A percentile compares a stretch with the other conserved stretches of the same genome.
phyloP scores from a whole-genome alignment of 2,113 vertebrate genomes.

The Tragelaphus scriptus region DNA sequence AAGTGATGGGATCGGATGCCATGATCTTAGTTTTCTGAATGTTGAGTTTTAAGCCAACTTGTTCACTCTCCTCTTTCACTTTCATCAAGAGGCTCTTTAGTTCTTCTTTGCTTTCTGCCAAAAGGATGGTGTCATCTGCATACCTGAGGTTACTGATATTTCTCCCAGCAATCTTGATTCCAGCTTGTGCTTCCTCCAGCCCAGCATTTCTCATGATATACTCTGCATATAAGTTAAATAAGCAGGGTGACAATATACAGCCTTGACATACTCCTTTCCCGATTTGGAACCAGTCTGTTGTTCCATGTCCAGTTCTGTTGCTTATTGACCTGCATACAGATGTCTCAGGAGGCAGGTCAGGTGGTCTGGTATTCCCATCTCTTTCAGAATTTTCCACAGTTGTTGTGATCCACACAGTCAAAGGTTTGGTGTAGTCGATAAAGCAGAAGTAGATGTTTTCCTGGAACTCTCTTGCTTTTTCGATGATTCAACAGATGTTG shows the following conservation, averaged over 20 bases:
- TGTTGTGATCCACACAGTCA: background rate
- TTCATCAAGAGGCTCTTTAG: background rate
- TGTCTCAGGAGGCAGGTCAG: background rate
- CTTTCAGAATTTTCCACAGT: background rate
- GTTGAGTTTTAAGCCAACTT: background rate
- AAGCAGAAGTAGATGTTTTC: background rate
- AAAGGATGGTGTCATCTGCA: background rate
- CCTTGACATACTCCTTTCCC: background rate
- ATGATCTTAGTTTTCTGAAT: background rate
- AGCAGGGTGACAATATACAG: background rate
- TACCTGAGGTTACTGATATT: background rate
- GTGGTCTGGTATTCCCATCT: background rate
- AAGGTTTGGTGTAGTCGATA: background rate
- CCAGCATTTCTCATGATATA: background rate
- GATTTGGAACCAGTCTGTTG: background rate
- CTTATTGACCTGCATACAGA: background rate
- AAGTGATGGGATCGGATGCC: background rate
- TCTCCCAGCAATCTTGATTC: background rate
- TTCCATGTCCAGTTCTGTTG: background rate
- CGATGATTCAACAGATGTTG: background rate
- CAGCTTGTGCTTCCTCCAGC: background rate
- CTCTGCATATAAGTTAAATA: background rate
- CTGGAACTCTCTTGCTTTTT: background rate
- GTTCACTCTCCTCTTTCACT: background rate
- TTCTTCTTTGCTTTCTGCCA: background rate